phyloP scores from a whole-genome alignment of 2,113 vertebrate genomes.

The Burhinus bistriatus region DNA sequence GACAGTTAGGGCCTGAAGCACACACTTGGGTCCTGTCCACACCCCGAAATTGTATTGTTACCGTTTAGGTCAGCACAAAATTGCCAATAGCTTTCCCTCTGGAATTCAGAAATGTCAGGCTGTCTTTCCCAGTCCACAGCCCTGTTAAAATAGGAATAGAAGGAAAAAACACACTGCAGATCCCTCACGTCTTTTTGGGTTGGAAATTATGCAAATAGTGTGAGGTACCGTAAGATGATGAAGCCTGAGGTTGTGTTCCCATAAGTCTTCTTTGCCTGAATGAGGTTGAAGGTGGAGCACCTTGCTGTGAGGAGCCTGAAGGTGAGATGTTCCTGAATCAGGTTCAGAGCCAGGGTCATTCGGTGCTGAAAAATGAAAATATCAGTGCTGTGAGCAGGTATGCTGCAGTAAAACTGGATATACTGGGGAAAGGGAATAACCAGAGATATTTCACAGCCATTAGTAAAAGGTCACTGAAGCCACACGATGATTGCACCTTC shows the following conservation, averaged over 20 bases:
- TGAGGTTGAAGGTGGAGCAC: neutral
- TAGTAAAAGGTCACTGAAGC: neutral
- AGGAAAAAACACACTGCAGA: neutral
- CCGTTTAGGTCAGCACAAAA: neutral
- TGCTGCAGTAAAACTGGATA: neutral
- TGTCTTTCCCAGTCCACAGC: neutral
- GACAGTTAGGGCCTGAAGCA: neutral
- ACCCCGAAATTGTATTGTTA: neutral
- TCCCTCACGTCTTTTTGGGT: rapidly evolving
- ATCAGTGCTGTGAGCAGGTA: neutral
- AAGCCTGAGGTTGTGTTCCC: neutral
- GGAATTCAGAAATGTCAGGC: neutral
- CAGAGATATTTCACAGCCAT: neutral
- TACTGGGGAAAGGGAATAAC: neutral
- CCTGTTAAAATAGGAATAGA: neutral
- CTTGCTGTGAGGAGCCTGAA: neutral
- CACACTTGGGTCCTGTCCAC: neutral
- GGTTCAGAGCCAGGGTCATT: neutral
- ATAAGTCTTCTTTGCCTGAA: neutral
- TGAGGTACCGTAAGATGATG: neutral
- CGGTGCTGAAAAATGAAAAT: neutral
- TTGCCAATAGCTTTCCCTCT: neutral
- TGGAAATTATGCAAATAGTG: neutral
- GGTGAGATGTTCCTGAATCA: neutral
- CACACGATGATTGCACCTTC: neutral